Conservation (phyloP, 2,797 vertebrate species). For the Spheniscus humboldti region DNA sequence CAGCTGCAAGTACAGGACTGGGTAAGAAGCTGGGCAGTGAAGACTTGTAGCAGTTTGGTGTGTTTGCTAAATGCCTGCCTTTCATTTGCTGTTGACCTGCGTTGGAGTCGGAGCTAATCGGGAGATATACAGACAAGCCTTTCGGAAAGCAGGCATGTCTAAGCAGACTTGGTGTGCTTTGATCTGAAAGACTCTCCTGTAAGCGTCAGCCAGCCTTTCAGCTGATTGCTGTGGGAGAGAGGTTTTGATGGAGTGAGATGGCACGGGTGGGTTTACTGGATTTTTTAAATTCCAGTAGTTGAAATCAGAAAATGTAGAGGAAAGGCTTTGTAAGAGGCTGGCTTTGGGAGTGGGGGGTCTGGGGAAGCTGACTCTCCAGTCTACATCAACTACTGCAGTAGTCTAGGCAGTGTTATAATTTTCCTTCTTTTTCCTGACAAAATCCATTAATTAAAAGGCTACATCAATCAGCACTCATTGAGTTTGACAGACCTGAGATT, state of each 20-base stretch:
- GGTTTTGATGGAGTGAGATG: neutral
- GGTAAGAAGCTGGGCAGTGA: neutral
- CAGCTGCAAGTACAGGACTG: neutral
- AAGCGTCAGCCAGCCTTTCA: neutral
- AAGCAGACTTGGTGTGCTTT: neutral
- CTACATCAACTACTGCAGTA: neutral
- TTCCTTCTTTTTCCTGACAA: neutral
- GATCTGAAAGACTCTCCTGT: neutral
- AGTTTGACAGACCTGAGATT: conserved; percentile 4
- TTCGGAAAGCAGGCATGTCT: neutral
- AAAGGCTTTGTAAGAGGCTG: neutral
- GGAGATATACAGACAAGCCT: neutral
- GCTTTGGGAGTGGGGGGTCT: neutral
- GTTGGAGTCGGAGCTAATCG: fast-evolving
- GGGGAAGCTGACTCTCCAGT: neutral
- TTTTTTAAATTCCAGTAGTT: neutral
- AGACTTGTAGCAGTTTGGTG: neutral
- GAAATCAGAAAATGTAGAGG: neutral
- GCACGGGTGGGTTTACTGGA: neutral
- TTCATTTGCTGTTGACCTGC: neutral
- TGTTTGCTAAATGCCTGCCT: neutral
- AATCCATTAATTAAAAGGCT: conserved; percentile 15
- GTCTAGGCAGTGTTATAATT: neutral
- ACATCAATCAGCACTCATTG: neutral
- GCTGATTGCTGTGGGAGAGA: neutral